Evolutionary conservation across 2,113 vertebrate genomes (phyloP).

Genomic region (Zosterops hypoxanthus): DNA sequence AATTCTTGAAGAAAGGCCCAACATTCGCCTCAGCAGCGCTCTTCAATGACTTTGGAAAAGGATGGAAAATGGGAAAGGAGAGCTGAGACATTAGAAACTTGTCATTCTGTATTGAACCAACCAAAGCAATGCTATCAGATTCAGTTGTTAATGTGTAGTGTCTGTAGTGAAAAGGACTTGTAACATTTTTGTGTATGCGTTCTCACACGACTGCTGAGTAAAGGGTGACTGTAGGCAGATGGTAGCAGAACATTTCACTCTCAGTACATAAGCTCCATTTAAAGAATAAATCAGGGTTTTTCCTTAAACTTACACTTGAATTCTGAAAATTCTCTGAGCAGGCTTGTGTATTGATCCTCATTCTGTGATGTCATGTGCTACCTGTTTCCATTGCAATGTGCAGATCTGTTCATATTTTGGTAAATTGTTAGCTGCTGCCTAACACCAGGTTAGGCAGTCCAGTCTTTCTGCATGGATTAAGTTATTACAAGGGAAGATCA

Average conservation of each 20-base stretch:
- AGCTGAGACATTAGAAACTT: constrained; percentile 41
- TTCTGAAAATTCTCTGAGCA: constrained; percentile 30
- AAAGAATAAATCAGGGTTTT: constrained; percentile 8
- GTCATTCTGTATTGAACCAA: constrained; percentile 49
- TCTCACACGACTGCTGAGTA: constrained; percentile 17
- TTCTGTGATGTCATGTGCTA: constrained; percentile 24
- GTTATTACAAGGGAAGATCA: neutral
- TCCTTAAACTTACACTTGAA: constrained; percentile 60
- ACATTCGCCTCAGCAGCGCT: constrained; percentile 24
- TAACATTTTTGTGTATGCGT: neutral
- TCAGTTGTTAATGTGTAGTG: constrained; percentile 42
- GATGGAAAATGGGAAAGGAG: constrained; percentile 40
- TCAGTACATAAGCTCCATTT: constrained; percentile 6
- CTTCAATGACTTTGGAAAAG: constrained; percentile 34
- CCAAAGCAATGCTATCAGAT: constrained; percentile 60
- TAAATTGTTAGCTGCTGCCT: constrained; percentile 3
- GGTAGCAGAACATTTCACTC: constrained; percentile 16
- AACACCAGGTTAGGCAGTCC: neutral
- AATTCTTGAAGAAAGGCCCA: constrained; percentile 56
- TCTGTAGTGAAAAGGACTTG: constrained; percentile 19
- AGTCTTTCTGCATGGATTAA: constrained; percentile 48
- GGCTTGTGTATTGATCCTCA: constrained; percentile 40
- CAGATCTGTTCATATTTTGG: neutral
- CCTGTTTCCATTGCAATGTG: constrained; percentile 11
- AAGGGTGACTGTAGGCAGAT: neutral